Evolutionary conservation across 2,113 vertebrate genomes (phyloP).

Genomic region (Thermophis baileyi): DNA sequence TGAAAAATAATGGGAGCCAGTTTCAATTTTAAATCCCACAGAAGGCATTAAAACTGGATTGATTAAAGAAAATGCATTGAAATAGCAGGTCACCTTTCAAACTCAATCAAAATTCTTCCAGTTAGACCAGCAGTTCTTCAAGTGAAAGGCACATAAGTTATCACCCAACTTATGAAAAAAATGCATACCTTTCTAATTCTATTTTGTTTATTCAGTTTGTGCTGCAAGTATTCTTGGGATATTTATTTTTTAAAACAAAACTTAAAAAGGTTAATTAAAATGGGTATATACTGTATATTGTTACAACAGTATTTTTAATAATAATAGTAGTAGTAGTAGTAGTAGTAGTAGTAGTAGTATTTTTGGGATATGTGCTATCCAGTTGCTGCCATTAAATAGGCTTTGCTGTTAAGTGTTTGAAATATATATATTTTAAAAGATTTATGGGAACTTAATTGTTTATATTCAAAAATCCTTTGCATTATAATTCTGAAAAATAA

Average conservation of each 20-base stretch:
- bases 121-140: background rate
- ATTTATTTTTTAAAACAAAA: background rate
- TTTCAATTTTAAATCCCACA: background rate
- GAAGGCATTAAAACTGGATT: background rate
- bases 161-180: background rate
- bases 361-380: background rate
- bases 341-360: no score
- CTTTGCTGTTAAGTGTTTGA: background rate
- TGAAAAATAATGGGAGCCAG: background rate
- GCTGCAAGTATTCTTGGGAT: background rate
- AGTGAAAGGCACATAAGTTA: background rate
- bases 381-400: background rate
- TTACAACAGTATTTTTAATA: background rate
- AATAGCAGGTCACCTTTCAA: background rate
- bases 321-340: no score
- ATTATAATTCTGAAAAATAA: constrained; percentile 1
- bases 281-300: background rate
- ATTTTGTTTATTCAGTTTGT: background rate
- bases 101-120: background rate
- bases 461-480: background rate
- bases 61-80: background rate
- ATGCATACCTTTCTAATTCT: background rate
- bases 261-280: background rate
- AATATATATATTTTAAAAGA: background rate
- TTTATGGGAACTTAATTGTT: background rate